Evolutionary conservation across 2,113 vertebrate genomes (phyloP), one percentile per base, ranked within the genome.

Genomic region (Catagonus wagneri): DNA sequence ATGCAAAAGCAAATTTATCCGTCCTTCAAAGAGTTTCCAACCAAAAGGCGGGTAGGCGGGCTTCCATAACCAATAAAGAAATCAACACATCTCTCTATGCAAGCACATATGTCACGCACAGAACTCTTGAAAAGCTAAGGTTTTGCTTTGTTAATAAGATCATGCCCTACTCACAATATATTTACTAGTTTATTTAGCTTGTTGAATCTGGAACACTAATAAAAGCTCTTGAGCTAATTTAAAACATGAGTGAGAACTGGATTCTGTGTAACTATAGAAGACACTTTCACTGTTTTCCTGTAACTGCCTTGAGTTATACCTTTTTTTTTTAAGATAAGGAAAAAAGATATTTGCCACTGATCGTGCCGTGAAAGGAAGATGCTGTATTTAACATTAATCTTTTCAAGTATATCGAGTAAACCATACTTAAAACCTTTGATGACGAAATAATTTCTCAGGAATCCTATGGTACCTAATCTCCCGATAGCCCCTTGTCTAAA

Each of bases 151-250:
- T 66, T 89, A 80, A 66, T 76, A 66, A 71, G 22, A 68, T 74
- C 39, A 69, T 83, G 32, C 7, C 17, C 25, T 71, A 60, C 34
- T 94, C 34, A 60, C 5, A 91, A 12, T 27, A 10, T 74, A 81
- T 72, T 65, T 95, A 50, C 84, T 83, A 56, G 23, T 79, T 39
- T 84, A 39, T 39, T 90, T 83, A 75, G 39, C 88, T 95, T 83
- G 84, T 83, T 94, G 50, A 76, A 68, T 89, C 74, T 91, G 74
- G 86, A 84, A 92, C 39, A 79, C 88, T 29, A 74, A 75, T 94
- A 76, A 96, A 89, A 89, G 7, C 10, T 74, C 75, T 93, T 95
- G 65, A 86, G 32, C 16, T 84, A 79, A 87, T 80, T 93, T 92
- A 32, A 50, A 66, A 91, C 95, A 61, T 78, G 44, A 89, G 34